A percentile compares a stretch with the other conserved stretches of the same genome.
These are phyloP conservation scores for Osmerus mordax DNA, from an alignment of 2,113 vertebrate species.

Conservation along the genomic window DNA sequence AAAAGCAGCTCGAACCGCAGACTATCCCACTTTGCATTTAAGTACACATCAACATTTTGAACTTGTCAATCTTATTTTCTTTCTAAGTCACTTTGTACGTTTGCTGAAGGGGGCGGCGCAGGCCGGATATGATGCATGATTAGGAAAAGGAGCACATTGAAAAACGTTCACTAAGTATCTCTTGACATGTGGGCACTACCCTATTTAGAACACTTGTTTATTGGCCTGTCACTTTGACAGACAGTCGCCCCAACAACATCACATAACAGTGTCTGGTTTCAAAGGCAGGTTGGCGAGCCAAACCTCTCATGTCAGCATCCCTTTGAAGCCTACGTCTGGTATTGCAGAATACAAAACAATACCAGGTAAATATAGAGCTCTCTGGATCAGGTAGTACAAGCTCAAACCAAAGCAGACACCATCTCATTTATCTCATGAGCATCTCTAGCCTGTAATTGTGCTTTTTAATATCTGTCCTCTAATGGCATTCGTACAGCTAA, in stretches of 20 bases:
- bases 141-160: neutral
- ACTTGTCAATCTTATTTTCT: too few relatives aligned
- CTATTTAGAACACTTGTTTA: conserved; percentile 38
- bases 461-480: too few relatives aligned
- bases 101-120: too few relatives aligned
- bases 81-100: too few relatives aligned
- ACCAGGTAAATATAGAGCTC: conserved; percentile 62
- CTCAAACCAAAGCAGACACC: conserved; percentile 4
- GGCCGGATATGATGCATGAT: neutral
- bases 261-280: conserved; percentile 71
- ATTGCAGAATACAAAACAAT: conserved; percentile 59
- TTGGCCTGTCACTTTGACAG: conserved; percentile 46
- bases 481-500: too few relatives aligned
- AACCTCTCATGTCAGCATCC: conserved; percentile 47
- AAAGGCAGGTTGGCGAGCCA: conserved; percentile 55
- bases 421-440: too few relatives aligned
- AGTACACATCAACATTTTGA: neutral
- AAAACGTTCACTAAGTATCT: conserved; percentile 21
- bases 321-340: conserved; percentile 64
- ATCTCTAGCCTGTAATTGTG: too few relatives aligned
- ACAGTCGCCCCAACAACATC: conserved; percentile 64
- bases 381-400: conserved; percentile 45
- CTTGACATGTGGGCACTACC: conserved; percentile 22
- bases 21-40: neutral
- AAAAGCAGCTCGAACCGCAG: conserved; percentile 4